A percentile compares a stretch with the other conserved stretches of the same genome.
Conservation (phyloP, 2,113 vertebrate genomes). For the Astatoreochromis straeleni region DNA sequence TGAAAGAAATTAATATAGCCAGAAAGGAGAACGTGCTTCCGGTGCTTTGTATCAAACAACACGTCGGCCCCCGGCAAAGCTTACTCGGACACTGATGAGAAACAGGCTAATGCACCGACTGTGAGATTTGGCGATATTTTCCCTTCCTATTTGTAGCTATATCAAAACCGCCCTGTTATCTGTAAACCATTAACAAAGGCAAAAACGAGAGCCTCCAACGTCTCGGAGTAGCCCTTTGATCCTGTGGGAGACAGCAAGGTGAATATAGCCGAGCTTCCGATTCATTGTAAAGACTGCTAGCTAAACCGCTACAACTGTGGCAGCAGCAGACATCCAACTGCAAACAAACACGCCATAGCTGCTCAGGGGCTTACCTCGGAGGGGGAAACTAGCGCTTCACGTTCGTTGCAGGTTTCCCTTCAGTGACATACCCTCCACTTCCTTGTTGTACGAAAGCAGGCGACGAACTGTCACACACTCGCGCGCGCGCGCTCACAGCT, state of each 20-base stretch:
- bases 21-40: not conserved
- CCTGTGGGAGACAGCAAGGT: not conserved
- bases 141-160: not conserved
- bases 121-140: not conserved
- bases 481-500: not conserved
- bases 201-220: not conserved
- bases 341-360: not conserved
- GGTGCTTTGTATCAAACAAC: not conserved
- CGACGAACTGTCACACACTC: slow-evolving; percentile 10
- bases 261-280: not conserved
- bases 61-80: not conserved
- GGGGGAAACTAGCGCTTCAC: not conserved
- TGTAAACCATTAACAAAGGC: not conserved
- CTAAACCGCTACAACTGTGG: not conserved
- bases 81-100: not conserved
- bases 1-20: not conserved
- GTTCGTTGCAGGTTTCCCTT: not conserved
- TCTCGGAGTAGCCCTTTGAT: not conserved
- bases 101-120: not conserved
- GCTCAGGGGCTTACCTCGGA: not conserved
- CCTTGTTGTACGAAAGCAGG: slow-evolving; percentile 7
- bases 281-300: not conserved
- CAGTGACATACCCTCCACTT: not conserved
- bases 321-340: not conserved
- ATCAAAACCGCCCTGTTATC: too few species aligned